Evolutionary conservation across 2,888 invertebrate genomes (phyloP).

Genomic region (Hydroisotoma schaefferi): DNA sequence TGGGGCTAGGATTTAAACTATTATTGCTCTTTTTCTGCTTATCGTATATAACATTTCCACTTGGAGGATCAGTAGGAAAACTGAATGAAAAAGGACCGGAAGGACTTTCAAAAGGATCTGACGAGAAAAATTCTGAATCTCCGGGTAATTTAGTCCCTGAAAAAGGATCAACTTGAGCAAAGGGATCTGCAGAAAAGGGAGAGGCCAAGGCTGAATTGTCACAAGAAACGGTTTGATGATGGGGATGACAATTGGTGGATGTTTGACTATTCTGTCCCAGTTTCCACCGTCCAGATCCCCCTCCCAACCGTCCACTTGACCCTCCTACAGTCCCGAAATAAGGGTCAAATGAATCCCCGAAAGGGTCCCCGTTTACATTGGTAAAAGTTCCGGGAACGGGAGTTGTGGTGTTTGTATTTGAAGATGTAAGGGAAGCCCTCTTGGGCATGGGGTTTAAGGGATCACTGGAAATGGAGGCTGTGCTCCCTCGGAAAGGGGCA

Average conservation of each 20-base stretch:
- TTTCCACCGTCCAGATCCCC: neutral
- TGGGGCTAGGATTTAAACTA: slow-evolving; percentile 2
- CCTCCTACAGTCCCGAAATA: slow-evolving; percentile 30
- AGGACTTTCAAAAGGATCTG: slow-evolving; percentile 48
- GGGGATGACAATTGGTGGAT: neutral
- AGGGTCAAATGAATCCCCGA: slow-evolving; percentile 67
- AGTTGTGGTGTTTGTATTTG: slow-evolving; percentile 44
- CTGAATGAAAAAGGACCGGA: slow-evolving; percentile 38
- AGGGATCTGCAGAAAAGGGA: slow-evolving; percentile 39
- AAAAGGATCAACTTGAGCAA: slow-evolving; percentile 47
- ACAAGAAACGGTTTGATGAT: slow-evolving; percentile 17
- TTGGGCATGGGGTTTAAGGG: slow-evolving; percentile 45
- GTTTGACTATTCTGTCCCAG: too few relatives aligned
- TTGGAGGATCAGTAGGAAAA: slow-evolving; percentile 24
- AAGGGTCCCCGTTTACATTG: slow-evolving; percentile 54
- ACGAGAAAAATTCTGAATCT: slow-evolving; percentile 40
- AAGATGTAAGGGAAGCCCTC: slow-evolving; percentile 35
- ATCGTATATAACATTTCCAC: slow-evolving; percentile 9
- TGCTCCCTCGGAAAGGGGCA: slow-evolving; percentile 46
- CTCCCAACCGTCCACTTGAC: too few relatives aligned
- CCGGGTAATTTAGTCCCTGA: slow-evolving; percentile 39
- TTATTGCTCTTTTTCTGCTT: slow-evolving; percentile 10
- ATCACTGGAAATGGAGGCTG: slow-evolving; percentile 48
- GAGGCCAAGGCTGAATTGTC: slow-evolving; percentile 27
- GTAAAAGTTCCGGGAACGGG: slow-evolving; percentile 51